Evolutionary conservation across 37 sponge, comb jelly and placozoan genomes (phyloP), one percentile per base, ranked within the genome.

Genomic region (Agelas oroides): DNA sequence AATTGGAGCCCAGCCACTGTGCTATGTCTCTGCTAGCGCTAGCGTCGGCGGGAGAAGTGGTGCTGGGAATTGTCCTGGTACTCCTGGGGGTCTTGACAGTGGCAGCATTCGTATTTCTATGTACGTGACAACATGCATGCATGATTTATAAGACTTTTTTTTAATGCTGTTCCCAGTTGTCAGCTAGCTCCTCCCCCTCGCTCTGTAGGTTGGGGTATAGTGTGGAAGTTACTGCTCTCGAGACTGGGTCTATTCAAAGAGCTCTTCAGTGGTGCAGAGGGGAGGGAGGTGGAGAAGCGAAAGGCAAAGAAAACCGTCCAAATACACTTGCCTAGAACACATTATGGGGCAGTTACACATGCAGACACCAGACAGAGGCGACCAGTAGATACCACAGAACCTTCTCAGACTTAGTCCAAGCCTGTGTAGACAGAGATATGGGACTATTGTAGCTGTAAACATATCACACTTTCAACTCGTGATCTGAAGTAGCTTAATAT

Each of bases 161-260:
- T n/a, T 37, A 71, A 34, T 32, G 25, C 25, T 34, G 37, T 37
- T 34, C 17, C 34, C 25, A 31, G 71, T 71, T 0, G 25, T 31
- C 36, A 71, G 25, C 32, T 34, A 25, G 34, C 32, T 75, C 56
- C 3, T 2, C 2, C 46, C 40, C 32, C 23, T 68, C 40, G 16
- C 60, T 73, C 35, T 40, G 8, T 28, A 94, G 94, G 88, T 76
- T 94, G 92, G 94, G 71, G 84, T n/a, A 25, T 94, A 34, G 55
- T 78, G 19, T 90, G 94, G 92, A 94, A 90, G 63, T 66, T 77
- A 20, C 76, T 90, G 40, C 88, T 90, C 32, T 84, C 87, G 6
- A 73, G 75, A 28, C 67, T 90, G 37, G 85, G 70, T 37, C 85
- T 79, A 24, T 72, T 84, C 31, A 61, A 56, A 78, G 80, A 83